Evolutionary conservation across 2,888 invertebrate genomes (phyloP), one percentile per base, ranked within the genome.

Genomic region (Thalpophila matura): DNA sequence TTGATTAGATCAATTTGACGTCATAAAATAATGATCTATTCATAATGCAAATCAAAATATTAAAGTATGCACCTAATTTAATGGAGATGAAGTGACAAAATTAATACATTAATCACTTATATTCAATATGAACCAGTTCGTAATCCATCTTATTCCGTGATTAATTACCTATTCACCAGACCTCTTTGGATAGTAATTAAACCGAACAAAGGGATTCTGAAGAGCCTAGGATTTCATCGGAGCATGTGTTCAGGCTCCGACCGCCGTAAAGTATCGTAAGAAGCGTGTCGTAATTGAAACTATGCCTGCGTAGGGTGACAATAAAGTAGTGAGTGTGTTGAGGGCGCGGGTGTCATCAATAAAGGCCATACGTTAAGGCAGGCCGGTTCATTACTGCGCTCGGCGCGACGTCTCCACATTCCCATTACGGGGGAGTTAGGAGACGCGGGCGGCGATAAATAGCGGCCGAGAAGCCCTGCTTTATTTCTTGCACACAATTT

Each of bases 401-500:
- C 79, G 81, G 86, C 84, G 87, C 86, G 81, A 86, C 86, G 89
- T 90, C 91, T 92, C 91, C 90, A 85, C 91, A 87, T 91, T 83
- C 89, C 91, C 92, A 93, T 94, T 94, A 93, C 91, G 80, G 80
- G 79, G 89, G 89, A 93, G 93, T 93, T 92, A 94, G 87, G 91
- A 91, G 92, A 90, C 91, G 89, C 90, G 88, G 82, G 86, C 86
- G 85, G 85, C 93, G 90, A 93, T 94, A 95, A 94, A 94, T 93
- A 93, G 87, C 89, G 88, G 90, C 86, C 89, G 81, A 90, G 91
- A 83, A 91, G 87, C 87, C 86, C 86, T 90, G 93, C 91, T 94
- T 93, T 93, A 93, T 94, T 93, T 91, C 90, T 91, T 91, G 92
- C 89, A 89, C 92, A 93, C 91, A 94, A 94, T 94, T 94, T 93